phyloP scores from a whole-genome alignment of 2,888 invertebrate genomes.

The Epirrita christyi region DNA sequence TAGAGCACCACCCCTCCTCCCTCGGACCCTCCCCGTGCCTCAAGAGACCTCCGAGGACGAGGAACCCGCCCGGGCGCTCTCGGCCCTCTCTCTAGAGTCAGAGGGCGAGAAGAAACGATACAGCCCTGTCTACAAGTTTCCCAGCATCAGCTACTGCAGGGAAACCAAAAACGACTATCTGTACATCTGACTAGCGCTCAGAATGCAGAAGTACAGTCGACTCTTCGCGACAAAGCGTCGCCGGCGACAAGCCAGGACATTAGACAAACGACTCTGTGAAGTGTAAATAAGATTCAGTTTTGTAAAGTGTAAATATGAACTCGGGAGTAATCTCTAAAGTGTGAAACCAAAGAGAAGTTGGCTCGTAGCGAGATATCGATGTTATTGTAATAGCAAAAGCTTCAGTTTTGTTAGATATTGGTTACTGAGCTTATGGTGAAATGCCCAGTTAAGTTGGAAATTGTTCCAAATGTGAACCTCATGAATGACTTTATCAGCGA shows the following conservation, averaged over 20 bases:
- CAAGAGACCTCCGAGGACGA: conserved; percentile 63
- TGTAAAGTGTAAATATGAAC: conserved; percentile 63
- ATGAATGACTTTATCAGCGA: not conserved
- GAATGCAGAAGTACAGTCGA: conserved; percentile 45
- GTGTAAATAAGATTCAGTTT: conserved; percentile 62
- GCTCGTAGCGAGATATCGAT: conserved; percentile 45
- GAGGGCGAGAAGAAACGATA: conserved; percentile 71
- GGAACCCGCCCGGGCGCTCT: conserved; percentile 70
- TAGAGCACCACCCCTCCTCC: conserved; percentile 91
- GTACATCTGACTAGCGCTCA: conserved; percentile 73
- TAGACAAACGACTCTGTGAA: conserved; percentile 63
- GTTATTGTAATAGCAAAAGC: conserved; percentile 37
- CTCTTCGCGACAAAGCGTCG: conserved; percentile 35
- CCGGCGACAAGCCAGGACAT: conserved; percentile 45
- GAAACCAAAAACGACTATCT: conserved; percentile 79
- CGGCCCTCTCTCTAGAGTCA: conserved; percentile 75
- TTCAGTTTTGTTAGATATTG: conserved; percentile 28
- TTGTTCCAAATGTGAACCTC: not conserved
- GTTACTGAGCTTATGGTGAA: conserved; percentile 31
- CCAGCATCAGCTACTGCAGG: conserved; percentile 76
- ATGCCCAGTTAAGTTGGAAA: conserved; percentile 12
- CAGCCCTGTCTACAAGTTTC: conserved; percentile 80
- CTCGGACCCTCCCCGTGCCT: conserved; percentile 71
- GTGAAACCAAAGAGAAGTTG: conserved; percentile 75
- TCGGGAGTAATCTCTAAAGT: conserved; percentile 56